Percentiles rank a stretch among this genome's conserved stretches.
Conservation (phyloP, 2,888 invertebrate genomes). For the Drosophila anomalata region DNA sequence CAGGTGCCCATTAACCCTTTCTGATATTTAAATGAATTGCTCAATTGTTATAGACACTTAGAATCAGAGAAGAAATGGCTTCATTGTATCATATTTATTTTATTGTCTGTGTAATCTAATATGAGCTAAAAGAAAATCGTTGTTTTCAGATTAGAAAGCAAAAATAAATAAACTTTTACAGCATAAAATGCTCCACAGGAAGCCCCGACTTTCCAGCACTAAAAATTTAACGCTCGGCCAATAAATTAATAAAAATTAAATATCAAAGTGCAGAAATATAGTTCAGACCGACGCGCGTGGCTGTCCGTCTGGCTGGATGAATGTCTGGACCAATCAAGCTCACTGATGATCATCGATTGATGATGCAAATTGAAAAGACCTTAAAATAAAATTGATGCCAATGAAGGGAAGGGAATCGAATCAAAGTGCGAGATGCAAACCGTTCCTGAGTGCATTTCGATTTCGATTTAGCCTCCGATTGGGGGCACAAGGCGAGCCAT, state of each 20-base stretch:
- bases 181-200: conserved; percentile 23
- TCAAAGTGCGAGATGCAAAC: conserved; percentile 48
- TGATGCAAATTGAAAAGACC: conserved; percentile 81
- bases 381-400: conserved; percentile 75
- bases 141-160: conserved; percentile 22
- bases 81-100: conserved; percentile 18
- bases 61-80: neutral
- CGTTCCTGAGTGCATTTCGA: conserved; percentile 60
- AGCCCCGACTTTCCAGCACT: conserved; percentile 39
- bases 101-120: conserved; percentile 7
- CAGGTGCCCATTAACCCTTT: neutral
- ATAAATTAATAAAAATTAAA: conserved; percentile 64
- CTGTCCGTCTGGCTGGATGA: neutral
- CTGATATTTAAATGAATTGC: conserved; percentile 10
- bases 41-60: conserved; percentile 9
- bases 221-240: conserved; percentile 51
- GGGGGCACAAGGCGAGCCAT: conserved; percentile 56
- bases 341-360: conserved; percentile 45
- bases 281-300: conserved; percentile 2
- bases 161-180: conserved; percentile 32
- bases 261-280: conserved; percentile 56
- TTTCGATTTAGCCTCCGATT: conserved; percentile 61
- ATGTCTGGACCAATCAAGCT: conserved; percentile 53
- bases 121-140: conserved; percentile 28
- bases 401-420: conserved; percentile 55